phyloP scores from a whole-genome alignment of 2,113 vertebrate species.

The Notarius quadriscutis region DNA sequence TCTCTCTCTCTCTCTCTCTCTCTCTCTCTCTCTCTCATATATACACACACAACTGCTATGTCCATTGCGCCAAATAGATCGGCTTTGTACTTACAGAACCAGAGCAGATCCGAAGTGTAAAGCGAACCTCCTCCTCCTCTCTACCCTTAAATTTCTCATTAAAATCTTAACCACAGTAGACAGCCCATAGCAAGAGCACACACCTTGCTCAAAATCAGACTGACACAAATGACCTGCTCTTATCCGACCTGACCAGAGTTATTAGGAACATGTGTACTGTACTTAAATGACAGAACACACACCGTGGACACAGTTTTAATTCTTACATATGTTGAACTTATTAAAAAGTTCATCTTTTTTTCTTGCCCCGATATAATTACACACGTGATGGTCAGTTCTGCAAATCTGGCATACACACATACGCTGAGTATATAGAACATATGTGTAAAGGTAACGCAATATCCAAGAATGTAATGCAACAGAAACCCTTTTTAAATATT shows the following conservation, averaged over 20 bases:
- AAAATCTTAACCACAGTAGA: background rate
- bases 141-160: constrained; percentile 1
- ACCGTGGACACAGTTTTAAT: background rate
- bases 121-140: background rate
- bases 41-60: constrained; percentile 32
- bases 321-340: background rate
- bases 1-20: constrained; percentile 18
- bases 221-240: constrained; percentile 10
- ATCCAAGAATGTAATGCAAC: constrained; percentile 4
- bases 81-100: constrained; percentile 25
- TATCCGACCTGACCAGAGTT: background rate
- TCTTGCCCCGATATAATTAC: background rate
- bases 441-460: constrained; percentile 9
- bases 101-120: constrained; percentile 25
- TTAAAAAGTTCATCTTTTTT: background rate
- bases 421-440: background rate
- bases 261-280: constrained; percentile 1
- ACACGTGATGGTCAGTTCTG: background rate
- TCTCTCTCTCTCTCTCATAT: background rate
- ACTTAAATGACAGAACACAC: constrained; percentile 15
- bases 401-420: background rate
- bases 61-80: constrained; percentile 29
- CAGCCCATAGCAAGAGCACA: background rate
- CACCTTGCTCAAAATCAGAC: constrained; percentile 19
- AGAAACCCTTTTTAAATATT: constrained; percentile 28